Evolutionary conservation across 2,888 invertebrate genomes (phyloP).

Genomic region (Sarcophaga variegata): DNA sequence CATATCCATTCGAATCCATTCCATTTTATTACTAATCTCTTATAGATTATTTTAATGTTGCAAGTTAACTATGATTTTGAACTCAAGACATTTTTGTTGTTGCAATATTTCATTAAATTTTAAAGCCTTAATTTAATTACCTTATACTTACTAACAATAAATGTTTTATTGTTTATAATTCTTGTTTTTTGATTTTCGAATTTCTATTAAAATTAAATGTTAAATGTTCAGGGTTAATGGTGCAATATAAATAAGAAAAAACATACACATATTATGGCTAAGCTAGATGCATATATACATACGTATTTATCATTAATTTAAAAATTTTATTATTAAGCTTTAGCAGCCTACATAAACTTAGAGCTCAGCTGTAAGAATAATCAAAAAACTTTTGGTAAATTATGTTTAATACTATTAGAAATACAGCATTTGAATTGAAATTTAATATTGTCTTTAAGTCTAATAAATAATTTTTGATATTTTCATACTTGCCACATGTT

Average conservation of each 20-base stretch:
- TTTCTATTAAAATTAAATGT: conserved; percentile 40
- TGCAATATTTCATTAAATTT: conserved; percentile 43
- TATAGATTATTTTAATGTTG: conserved; percentile 9
- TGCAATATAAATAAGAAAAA: no score
- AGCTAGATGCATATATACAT: no score
- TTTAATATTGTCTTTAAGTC: no score
- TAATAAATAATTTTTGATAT: neutral
- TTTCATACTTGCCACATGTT: conserved; percentile 10
- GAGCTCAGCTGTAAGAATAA: no score
- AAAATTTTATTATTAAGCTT: no score
- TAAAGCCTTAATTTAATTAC: conserved; percentile 54
- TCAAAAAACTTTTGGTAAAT: no score
- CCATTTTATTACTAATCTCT: conserved; percentile 41
- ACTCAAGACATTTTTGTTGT: conserved; percentile 3
- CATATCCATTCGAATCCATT: neutral
- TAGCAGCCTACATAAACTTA: no score
- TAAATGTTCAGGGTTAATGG: conserved; percentile 49
- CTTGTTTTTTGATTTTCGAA: neutral
- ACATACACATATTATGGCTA: no score
- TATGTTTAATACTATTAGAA: no score
- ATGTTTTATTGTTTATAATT: neutral
- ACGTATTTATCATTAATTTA: no score
- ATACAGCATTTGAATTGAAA: no score
- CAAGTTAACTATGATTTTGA: conserved; percentile 16
- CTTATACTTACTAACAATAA: conserved; percentile 43